Evolutionary conservation across 1,140 invertebrate species (phyloP).

Genomic region (Wiebesia pumilae): DNA sequence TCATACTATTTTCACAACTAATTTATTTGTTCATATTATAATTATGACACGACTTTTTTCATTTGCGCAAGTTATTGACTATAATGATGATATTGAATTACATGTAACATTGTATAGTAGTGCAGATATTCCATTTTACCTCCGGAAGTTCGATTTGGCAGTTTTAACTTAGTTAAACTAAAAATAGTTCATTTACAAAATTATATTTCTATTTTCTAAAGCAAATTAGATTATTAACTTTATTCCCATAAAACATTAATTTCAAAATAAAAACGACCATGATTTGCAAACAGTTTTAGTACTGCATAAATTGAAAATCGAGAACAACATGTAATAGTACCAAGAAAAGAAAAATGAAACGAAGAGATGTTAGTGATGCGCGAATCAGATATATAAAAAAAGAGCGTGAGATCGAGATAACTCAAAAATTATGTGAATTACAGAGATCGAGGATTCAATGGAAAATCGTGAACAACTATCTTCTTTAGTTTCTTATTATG

Average conservation of each 20-base stretch:
- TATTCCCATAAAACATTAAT: background rate
- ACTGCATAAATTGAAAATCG: background rate
- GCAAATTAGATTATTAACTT: too few relatives aligned
- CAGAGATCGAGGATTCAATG: constrained; percentile 34
- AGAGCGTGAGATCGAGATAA: constrained; percentile 19
- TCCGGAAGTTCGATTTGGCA: too few relatives aligned
- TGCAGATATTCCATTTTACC: background rate
- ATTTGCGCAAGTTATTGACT: constrained; percentile 9
- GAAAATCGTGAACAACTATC: constrained; percentile 6
- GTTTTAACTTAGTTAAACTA: background rate
- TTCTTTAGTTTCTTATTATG: constrained; percentile 10
- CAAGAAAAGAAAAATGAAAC: background rate
- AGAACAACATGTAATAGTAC: background rate
- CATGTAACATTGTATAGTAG: background rate
- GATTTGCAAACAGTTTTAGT: background rate
- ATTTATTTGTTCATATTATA: background rate
- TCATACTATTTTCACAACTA: background rate
- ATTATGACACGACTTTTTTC: constrained; percentile 24
- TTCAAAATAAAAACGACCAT: background rate
- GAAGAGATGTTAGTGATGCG: background rate
- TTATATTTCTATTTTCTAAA: too few relatives aligned
- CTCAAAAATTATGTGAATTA: constrained; percentile 37
- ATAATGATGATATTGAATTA: background rate
- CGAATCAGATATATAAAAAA: background rate
- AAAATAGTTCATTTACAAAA: background rate